Evolutionary conservation across 2,113 vertebrate genomes (phyloP).

Genomic region (Anolis carolinensis): DNA sequence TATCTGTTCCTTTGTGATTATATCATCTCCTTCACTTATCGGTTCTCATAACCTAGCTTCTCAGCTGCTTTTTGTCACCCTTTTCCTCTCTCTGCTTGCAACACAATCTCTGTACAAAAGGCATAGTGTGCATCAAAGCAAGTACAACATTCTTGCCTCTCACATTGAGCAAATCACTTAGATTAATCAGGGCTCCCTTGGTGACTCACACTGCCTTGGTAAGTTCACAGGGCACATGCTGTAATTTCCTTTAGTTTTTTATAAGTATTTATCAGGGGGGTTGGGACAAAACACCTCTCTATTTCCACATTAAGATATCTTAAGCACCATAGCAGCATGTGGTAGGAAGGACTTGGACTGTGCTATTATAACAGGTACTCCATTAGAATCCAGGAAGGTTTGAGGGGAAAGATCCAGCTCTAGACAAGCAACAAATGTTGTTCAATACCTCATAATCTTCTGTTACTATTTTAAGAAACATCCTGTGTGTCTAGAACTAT

Average conservation of each 20-base stretch:
- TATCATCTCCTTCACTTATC: conserved; percentile 38
- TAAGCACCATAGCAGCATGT: conserved; percentile 54
- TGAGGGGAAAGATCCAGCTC: neutral
- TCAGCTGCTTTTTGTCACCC: conserved; percentile 1
- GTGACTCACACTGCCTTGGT: conserved; percentile 26
- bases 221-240: conserved; percentile 59
- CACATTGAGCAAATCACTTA: conserved; percentile 42
- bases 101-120: conserved; percentile 4
- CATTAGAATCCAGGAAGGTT: neutral
- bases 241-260: conserved; percentile 56
- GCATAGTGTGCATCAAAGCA: neutral
- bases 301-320: conserved; percentile 27
- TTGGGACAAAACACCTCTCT: neutral
- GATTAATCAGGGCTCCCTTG: conserved; percentile 51
- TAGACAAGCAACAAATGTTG: neutral
- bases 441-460: neutral
- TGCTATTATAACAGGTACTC: neutral
- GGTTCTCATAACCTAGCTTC: conserved; percentile 23
- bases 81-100: conserved; percentile 17
- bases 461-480: conserved; percentile 15
- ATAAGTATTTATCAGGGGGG: conserved; percentile 51
- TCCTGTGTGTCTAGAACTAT: neutral
- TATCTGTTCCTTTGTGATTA: neutral
- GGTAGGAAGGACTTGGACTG: conserved; percentile 38
- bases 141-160: conserved; percentile 19